Percentiles rank a stretch among this genome's conserved stretches.
These are phyloP conservation scores for Cynodonichthys magdalenae DNA, from an alignment of 2,797 vertebrate genomes.

Conservation along the genomic window DNA sequence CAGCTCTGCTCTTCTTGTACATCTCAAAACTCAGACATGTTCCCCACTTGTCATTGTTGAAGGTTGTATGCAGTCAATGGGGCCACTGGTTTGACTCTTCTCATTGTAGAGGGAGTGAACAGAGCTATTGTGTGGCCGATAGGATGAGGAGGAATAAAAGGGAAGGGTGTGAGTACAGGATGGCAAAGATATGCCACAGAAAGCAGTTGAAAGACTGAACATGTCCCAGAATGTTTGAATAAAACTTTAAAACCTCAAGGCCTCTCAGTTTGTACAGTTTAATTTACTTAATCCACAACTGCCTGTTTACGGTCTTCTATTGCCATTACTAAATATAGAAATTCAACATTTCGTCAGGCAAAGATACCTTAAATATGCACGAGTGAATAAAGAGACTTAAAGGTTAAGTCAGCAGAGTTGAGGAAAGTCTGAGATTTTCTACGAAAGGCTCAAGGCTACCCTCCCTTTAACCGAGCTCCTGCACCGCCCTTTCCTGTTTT, in stretches of 20 bases:
- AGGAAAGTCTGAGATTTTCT: constrained; percentile 35
- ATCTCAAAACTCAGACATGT: constrained; percentile 44
- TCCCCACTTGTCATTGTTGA: constrained; percentile 24
- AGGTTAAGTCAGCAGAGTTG: constrained; percentile 12
- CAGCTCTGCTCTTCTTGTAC: constrained; percentile 32
- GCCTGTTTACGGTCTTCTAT: not conserved
- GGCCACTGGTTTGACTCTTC: constrained; percentile 43
- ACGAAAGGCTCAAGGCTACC: constrained; percentile 32
- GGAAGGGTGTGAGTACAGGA: constrained; percentile 42
- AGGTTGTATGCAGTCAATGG: constrained; percentile 47
- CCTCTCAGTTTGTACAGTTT: too few relatives aligned
- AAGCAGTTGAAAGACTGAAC: constrained; percentile 21
- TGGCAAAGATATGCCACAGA: constrained; percentile 30
- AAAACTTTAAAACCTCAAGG: too few relatives aligned
- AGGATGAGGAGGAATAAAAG: constrained; percentile 14
- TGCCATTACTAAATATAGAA: constrained; percentile 5
- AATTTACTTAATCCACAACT: too few relatives aligned
- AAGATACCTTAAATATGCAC: constrained; percentile 3
- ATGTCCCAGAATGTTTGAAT: constrained; percentile 21
- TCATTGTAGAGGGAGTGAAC: constrained; percentile 42
- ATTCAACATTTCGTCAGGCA: not conserved
- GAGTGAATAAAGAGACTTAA: constrained; percentile 18
- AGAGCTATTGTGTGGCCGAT: constrained; percentile 48
- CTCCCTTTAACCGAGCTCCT: constrained; percentile 40
- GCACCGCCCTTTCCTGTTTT: constrained; percentile 78